Evolutionary conservation across 2,797 vertebrate genomes (phyloP), one percentile per base, ranked within the genome.

Genomic region (Semaprochilodus insignis): DNA sequence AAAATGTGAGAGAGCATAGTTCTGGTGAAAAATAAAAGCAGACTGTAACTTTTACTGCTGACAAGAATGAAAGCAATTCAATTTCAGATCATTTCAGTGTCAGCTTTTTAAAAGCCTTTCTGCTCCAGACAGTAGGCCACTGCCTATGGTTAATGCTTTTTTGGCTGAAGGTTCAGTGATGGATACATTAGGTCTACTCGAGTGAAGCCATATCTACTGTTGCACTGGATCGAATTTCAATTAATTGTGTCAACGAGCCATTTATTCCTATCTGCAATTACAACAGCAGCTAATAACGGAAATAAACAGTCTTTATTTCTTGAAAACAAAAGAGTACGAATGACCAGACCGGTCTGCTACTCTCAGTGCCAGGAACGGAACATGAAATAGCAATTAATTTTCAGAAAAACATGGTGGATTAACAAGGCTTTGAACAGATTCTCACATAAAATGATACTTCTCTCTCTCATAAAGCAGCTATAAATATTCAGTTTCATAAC

Each of bases 321-420:
- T n/a, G 13, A 72, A 51, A 70, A 76, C 27, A 52, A 66, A 14
- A 69, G 31, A 77, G 65, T 79, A 81, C 85, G 85, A 81, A 74
- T 6, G n/a, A 52, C 13, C 72, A 67, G 44, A 84, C 57, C n/a
- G 59, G 75, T 7, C 44, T 25, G 55, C 51, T 48, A 74, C 71
- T 86, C 82, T 66, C 83, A 88, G 88, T 19, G 74, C 80, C 90
- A 91, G 90, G 86, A 90, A 82, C 72, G 72, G 52, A 48, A 27
- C 48, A 79, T 88, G 82, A 79, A 91, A 89, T 87, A 82, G 77
- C 69, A 73, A 83, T 89, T 87, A 90, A 91, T 89, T 69, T 4
- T 82, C 77, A 86, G 88, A 84, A 73, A 65, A 62, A 74, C 17
- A 69, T 25, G 25, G 7, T 48, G 66, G 52, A 73, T 72, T 70